These are phyloP conservation scores for Drosophila setifemur DNA, from an alignment of 1,140 invertebrate genomes.

Conservation along the genomic window DNA sequence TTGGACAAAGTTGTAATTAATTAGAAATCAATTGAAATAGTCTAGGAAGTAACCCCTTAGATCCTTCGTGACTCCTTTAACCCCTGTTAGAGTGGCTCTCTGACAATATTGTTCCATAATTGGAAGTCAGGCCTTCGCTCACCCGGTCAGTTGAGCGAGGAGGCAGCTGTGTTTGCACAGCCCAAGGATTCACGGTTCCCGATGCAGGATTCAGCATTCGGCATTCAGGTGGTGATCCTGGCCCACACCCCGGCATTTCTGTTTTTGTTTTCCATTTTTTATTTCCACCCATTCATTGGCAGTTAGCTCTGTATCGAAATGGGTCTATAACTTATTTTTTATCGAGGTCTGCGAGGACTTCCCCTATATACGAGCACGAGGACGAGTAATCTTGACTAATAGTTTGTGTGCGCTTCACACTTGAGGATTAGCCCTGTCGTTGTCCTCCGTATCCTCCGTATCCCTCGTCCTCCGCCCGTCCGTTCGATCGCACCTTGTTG, in stretches of 20 bases:
- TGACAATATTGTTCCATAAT: slow-evolving; percentile 55
- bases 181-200: background rate
- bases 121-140: slow-evolving; percentile 22
- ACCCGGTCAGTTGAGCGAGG: slow-evolving; percentile 20
- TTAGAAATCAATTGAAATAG: too few relatives aligned
- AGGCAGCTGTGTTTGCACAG: slow-evolving; percentile 75
- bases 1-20: too few relatives aligned
- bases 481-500: slow-evolving; percentile 47
- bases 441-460: slow-evolving; percentile 28
- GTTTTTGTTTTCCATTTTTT: background rate
- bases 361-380: too few relatives aligned
- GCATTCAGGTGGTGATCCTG: slow-evolving; percentile 11
- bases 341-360: background rate
- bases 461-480: slow-evolving; percentile 21
- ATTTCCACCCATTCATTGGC: background rate
- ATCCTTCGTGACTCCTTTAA: background rate
- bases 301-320: slow-evolving; percentile 8
- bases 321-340: background rate
- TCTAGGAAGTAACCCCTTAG: too few relatives aligned
- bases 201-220: too few relatives aligned
- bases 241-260: slow-evolving; percentile 1
- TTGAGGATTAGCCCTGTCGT: slow-evolving; percentile 73
- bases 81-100: slow-evolving; percentile 5
- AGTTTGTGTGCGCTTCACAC: slow-evolving; percentile 79
- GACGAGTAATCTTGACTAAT: slow-evolving; percentile 81